Evolutionary conservation across 2,888 invertebrate species (phyloP), one percentile per base, ranked within the genome.

Genomic region (Microchrysa polita): DNA sequence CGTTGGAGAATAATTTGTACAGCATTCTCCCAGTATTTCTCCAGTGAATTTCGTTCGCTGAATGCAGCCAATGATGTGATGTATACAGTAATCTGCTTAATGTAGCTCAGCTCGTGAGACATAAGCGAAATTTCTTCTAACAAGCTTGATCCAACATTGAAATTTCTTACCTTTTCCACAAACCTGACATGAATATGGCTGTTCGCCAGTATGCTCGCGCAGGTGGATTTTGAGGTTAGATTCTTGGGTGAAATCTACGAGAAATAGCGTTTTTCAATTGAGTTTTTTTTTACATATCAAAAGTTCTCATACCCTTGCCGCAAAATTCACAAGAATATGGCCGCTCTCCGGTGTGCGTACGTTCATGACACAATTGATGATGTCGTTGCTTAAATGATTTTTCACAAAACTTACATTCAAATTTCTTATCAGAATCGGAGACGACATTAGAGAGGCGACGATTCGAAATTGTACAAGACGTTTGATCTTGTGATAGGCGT

Each of bases 311-410:
- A 76, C 76, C 74, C 71, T 76, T 77, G 16, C 77, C 76, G 52
- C 77, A 77, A 42, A 76, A 27, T 71, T 74, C 76, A 27, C 77
- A 77, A 9, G 76, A 61, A 74, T 65, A 77, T 4, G 77, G 76
- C 20, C 71, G 48, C 18, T 60, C 22, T 2, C 76, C 76, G 0
- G 77, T 77, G 57, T 77, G 77, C 12, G 73, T 74, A 20, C 75
- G 63, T 63, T 77, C 77, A 60, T 77, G 77, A 57, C 75, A 74
- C n/a, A 73, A 5, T 42, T 75, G 23, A 34, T 76, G 76, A 71
- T 77, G 76, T 34, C 74, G 74, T 27, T 77, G 77, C 67, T 76
- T 72, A 53, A 76, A 77, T 9, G 76, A 75, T 57, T 75, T 76
- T 27, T 76, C 75, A 63, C 77, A 77, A 27, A 59, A 77, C 65